Percentiles rank a stretch among this genome's conserved stretches.
These are phyloP conservation scores for Drosophila bifasciata DNA, from an alignment of 1,140 invertebrate genomes.

Conservation along the genomic window DNA sequence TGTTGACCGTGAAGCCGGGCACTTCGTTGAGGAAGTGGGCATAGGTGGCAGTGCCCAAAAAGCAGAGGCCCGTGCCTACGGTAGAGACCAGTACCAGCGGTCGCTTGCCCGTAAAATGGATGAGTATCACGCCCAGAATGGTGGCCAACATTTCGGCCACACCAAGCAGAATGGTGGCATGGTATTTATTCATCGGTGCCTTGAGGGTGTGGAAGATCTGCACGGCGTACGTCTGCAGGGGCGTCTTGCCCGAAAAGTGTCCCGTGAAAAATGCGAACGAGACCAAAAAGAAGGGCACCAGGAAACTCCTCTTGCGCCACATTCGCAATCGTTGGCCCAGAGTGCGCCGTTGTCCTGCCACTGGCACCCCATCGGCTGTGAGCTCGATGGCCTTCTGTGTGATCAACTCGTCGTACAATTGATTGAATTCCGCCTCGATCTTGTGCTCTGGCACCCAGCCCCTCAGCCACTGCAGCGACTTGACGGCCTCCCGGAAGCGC, in stretches of 20 bases:
- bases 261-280: conserved; percentile 88
- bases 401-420: conserved; percentile 84
- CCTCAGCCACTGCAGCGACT: conserved; percentile 87
- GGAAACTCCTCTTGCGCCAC: conserved; percentile 84
- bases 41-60: conserved; percentile 85
- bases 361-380: conserved; percentile 43
- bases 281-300: conserved; percentile 87
- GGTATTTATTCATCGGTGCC: conserved; percentile 89
- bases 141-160: conserved; percentile 88
- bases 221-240: conserved; percentile 89
- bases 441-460: conserved; percentile 87
- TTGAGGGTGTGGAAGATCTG: conserved; percentile 88
- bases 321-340: conserved; percentile 55
- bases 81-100: conserved; percentile 88
- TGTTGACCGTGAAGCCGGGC: conserved; percentile 76
- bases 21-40: conserved; percentile 73
- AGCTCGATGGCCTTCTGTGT: conserved; percentile 72
- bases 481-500: conserved; percentile 86
- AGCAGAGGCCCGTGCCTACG: conserved; percentile 86
- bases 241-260: conserved; percentile 89
- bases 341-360: conserved; percentile 23
- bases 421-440: conserved; percentile 86
- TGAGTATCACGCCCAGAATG: conserved; percentile 86
- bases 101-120: conserved; percentile 90
- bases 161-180: conserved; percentile 89